Conservation (phyloP, 2,888 invertebrate species). For the Drosophila ezoana region DNA sequence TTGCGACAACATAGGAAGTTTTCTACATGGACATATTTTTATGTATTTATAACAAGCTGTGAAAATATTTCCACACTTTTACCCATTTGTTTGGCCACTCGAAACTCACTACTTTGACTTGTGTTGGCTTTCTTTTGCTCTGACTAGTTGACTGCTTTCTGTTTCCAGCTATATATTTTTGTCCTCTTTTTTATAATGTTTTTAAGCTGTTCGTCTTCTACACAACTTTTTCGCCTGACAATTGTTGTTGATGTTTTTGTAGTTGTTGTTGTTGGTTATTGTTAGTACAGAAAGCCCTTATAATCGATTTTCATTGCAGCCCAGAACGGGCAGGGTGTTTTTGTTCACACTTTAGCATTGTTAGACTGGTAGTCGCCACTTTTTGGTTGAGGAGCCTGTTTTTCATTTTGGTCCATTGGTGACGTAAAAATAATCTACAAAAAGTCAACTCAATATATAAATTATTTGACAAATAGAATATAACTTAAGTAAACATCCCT, state of each 20-base stretch:
- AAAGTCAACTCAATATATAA: no score
- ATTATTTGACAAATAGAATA: constrained; percentile 6
- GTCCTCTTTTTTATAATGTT: neutral
- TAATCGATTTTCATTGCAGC: constrained; percentile 59
- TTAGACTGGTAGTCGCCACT: constrained; percentile 40
- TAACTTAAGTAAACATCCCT: neutral
- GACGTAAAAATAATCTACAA: constrained; percentile 37
- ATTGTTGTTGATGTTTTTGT: constrained; percentile 21
- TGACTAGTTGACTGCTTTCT: constrained; percentile 15
- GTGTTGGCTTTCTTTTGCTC: constrained; percentile 24
- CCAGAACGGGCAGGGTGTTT: constrained; percentile 27
- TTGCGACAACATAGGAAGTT: constrained; percentile 14
- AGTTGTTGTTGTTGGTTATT: constrained; percentile 31
- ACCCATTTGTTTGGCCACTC: constrained; percentile 46
- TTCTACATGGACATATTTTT: constrained; percentile 39
- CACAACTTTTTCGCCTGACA: constrained; percentile 21
- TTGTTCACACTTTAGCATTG: constrained; percentile 54
- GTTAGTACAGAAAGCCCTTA: constrained; percentile 42
- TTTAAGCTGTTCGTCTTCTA: constrained; percentile 14
- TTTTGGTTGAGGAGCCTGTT: neutral
- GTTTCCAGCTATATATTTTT: neutral
- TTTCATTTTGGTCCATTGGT: neutral
- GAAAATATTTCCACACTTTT: constrained; percentile 65
- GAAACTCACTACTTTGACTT: constrained; percentile 38
- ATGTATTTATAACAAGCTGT: constrained; percentile 66